Percentiles rank a stretch among this genome's conserved stretches.
Conservation (phyloP, 2,888 invertebrate species). For the Anoplius nigerrimus region DNA sequence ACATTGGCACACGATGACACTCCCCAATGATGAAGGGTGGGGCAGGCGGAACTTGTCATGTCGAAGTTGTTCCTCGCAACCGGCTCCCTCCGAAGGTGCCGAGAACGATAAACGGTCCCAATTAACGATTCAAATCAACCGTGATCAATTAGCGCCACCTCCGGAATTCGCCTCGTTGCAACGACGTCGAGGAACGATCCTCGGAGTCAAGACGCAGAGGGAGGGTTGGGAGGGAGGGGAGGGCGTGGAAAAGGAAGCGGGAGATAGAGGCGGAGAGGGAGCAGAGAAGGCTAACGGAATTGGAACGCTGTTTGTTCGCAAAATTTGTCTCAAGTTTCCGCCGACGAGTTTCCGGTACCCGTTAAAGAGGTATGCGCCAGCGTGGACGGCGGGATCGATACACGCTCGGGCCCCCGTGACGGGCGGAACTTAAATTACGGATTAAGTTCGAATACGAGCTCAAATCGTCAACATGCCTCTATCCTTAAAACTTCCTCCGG, state of each 20-base stretch:
- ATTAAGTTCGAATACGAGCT: slow-evolving; percentile 43
- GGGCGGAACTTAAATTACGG: slow-evolving; percentile 53
- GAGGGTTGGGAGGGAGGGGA: background rate
- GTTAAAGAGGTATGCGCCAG: slow-evolving; percentile 11
- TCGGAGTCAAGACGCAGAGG: slow-evolving; percentile 2
- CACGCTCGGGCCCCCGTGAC: slow-evolving; percentile 9
- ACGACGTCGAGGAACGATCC: background rate
- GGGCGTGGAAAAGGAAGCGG: background rate
- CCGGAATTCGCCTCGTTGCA: background rate
- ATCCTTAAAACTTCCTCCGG: too few species aligned
- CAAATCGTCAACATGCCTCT: too few species aligned
- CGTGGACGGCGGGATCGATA: slow-evolving; percentile 33
- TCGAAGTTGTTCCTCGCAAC: slow-evolving; percentile 24
- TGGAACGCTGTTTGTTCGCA: slow-evolving; percentile 20
- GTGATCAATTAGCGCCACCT: slow-evolving; percentile 42
- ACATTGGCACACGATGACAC: background rate
- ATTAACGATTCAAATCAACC: slow-evolving; percentile 55
- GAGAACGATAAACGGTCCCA: slow-evolving; percentile 53
- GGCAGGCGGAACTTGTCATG: background rate
- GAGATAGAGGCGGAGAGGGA: background rate
- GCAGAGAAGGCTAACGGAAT: background rate
- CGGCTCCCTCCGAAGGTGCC: slow-evolving; percentile 29
- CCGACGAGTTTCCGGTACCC: background rate
- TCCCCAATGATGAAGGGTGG: background rate
- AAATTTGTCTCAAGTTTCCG: slow-evolving; percentile 23